A percentile compares a stretch with the other conserved stretches of the same genome.
These are phyloP conservation scores for Melinopterus prodromus DNA, from an alignment of 2,888 invertebrate genomes.

Conservation along the genomic window DNA sequence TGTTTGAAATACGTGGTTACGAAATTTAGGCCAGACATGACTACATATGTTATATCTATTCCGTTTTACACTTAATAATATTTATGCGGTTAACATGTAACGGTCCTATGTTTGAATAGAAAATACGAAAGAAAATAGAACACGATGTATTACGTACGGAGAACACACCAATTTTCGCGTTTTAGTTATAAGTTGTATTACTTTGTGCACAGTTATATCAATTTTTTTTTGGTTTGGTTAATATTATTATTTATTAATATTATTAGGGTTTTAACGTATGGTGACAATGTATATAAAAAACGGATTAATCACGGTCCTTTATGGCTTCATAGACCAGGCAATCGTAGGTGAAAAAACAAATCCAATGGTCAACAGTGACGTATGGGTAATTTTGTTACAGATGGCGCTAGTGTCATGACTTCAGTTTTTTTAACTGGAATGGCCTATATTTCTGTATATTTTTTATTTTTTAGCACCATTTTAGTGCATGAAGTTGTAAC, in stretches of 20 bases:
- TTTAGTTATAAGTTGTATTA: background rate
- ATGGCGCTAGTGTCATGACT: too few relatives aligned
- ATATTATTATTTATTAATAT: background rate
- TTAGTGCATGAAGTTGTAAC: too few relatives aligned
- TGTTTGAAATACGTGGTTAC: background rate
- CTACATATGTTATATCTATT: background rate
- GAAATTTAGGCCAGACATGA: background rate
- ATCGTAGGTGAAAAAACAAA: background rate
- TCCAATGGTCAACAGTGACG: too few relatives aligned
- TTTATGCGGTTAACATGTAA: background rate
- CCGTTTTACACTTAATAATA: background rate
- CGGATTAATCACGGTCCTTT: background rate
- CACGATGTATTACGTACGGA: background rate
- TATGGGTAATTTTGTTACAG: too few relatives aligned
- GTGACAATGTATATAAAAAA: background rate
- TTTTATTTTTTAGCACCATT: too few relatives aligned
- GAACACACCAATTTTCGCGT: background rate
- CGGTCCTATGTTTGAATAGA: background rate
- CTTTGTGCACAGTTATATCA: slow-evolving; percentile 4
- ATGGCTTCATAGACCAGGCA: background rate
- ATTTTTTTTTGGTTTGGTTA: background rate
- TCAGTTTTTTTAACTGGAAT: too few relatives aligned
- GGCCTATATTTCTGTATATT: too few relatives aligned
- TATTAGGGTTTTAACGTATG: background rate
- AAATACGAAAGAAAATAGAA: background rate